Percentiles rank a stretch among this genome's conserved stretches.
Conservation (phyloP, 2,113 vertebrate genomes). For the Rhizomys pruinosus region DNA sequence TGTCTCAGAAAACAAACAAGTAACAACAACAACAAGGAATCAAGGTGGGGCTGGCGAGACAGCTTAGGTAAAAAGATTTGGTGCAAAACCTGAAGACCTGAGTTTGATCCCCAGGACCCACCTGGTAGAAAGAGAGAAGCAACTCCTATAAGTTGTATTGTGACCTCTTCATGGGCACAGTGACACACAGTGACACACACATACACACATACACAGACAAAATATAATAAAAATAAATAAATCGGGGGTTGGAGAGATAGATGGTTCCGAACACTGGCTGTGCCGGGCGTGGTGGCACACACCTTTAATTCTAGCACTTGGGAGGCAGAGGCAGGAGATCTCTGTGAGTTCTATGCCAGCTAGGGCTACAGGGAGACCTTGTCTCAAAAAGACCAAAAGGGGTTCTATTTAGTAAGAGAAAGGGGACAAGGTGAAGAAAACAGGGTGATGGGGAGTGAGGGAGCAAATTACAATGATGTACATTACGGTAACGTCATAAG, state of each 20-base stretch:
- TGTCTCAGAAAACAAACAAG: neutral
- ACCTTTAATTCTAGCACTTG: too few species aligned
- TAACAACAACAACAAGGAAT: too few species aligned
- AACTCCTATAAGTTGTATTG: neutral
- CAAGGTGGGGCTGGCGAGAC: too few species aligned
- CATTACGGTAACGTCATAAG: neutral
- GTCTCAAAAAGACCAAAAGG: neutral
- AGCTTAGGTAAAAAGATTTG: neutral
- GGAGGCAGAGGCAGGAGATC: too few species aligned
- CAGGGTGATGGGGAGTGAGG: neutral
- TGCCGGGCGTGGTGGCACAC: too few species aligned
- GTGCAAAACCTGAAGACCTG: neutral
- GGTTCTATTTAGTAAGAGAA: neutral
- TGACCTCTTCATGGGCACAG: neutral
- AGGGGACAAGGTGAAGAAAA: neutral
- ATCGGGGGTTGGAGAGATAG: too few species aligned
- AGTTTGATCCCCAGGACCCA: neutral
- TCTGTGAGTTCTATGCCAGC: too few species aligned
- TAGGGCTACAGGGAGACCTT: too few species aligned
- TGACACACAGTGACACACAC: too few species aligned
- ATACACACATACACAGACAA: too few species aligned
- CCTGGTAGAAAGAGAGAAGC: neutral
- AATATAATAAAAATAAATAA: too few species aligned
- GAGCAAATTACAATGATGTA: neutral
- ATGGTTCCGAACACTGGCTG: too few species aligned